Conservation (phyloP, 1,140 invertebrate species). For the Chrysomallon squamiferum region DNA sequence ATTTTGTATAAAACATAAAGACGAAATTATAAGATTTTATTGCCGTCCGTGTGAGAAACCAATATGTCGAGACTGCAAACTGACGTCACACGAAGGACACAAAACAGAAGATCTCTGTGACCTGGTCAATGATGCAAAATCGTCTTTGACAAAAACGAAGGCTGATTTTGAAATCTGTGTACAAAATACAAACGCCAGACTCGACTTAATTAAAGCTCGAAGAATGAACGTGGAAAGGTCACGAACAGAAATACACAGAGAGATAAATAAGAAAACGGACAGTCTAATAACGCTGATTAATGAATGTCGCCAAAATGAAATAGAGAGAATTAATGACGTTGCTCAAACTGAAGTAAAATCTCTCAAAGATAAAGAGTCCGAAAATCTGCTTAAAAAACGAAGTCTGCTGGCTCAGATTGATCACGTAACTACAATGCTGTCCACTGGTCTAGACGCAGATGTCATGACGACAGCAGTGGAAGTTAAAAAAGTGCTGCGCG, state of each 20-base stretch:
- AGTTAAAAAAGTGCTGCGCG: neutral
- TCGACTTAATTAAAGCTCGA: no score
- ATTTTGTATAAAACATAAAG: slow-evolving; percentile 10
- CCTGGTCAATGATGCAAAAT: neutral
- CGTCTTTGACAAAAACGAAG: neutral
- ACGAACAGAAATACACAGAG: no score
- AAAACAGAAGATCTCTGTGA: slow-evolving; percentile 1
- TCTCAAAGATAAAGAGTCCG: neutral
- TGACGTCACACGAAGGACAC: slow-evolving; percentile 16
- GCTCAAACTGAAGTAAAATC: neutral
- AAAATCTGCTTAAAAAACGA: neutral
- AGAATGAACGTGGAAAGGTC: no score
- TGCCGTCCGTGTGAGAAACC: neutral
- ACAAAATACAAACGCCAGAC: no score
- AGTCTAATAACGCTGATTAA: no score
- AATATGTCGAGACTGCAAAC: slow-evolving; percentile 19
- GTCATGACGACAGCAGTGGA: neutral
- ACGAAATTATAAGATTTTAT: slow-evolving; percentile 10
- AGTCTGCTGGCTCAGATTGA: neutral
- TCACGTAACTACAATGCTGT: neutral
- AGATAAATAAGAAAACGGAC: no score
- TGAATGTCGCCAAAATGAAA: neutral
- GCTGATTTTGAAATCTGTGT: neutral
- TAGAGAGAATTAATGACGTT: neutral
- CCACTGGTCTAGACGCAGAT: slow-evolving; percentile 10